Percentiles rank a stretch among this genome's conserved stretches.
Conservation (phyloP, 2,888 invertebrate species). For the Noctua comes region DNA sequence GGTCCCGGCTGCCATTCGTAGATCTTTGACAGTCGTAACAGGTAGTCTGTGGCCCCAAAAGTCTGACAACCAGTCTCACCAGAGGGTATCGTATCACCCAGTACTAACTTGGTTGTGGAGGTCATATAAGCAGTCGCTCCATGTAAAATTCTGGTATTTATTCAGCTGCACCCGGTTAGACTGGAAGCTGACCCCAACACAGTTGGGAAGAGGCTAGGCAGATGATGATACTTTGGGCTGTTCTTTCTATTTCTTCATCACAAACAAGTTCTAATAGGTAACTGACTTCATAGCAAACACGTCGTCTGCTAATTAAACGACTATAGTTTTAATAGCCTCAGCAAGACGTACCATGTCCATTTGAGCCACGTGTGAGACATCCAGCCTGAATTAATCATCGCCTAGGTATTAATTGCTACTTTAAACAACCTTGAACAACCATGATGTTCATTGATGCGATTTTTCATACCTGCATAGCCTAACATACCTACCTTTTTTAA, state of each 20-base stretch:
- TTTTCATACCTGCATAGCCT: slow-evolving; percentile 36
- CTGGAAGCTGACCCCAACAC: no score
- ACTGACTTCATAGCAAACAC: background rate
- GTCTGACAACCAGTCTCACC: no score
- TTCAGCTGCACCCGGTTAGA: no score
- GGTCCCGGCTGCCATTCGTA: no score
- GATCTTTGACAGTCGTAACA: no score
- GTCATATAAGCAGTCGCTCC: no score
- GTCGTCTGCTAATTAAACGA: slow-evolving; percentile 27
- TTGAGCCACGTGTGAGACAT: slow-evolving; percentile 44
- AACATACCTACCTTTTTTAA: slow-evolving; percentile 31
- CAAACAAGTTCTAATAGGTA: background rate
- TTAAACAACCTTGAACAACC: slow-evolving; percentile 54
- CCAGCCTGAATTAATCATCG: slow-evolving; percentile 48
- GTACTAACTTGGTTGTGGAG: no score
- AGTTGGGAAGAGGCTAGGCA: no score
- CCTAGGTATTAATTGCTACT: slow-evolving; percentile 58
- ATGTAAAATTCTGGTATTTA: no score
- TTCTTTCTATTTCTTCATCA: background rate
- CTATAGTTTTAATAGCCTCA: slow-evolving; percentile 45
- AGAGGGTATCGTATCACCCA: no score
- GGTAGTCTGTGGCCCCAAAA: no score
- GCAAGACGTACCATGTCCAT: slow-evolving; percentile 5
- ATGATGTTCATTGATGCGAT: slow-evolving; percentile 54
- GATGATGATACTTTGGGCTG: background rate